These are phyloP conservation scores for Drosophila borealis DNA, from an alignment of 2,888 invertebrate species.

Conservation along the genomic window DNA sequence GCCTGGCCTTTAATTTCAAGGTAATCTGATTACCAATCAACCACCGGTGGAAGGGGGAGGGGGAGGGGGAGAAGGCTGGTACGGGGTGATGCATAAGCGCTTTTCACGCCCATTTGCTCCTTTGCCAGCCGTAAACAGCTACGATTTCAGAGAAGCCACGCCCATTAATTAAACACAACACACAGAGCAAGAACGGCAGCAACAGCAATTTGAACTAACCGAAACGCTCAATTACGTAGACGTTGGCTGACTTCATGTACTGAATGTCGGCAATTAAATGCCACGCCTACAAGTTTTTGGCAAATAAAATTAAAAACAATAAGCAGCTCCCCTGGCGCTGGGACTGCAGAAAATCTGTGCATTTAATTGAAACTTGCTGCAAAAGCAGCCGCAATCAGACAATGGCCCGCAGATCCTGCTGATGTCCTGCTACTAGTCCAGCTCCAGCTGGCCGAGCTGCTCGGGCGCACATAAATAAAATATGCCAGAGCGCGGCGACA, in stretches of 20 bases:
- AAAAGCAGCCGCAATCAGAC: slow-evolving; percentile 49
- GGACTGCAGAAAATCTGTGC: slow-evolving; percentile 59
- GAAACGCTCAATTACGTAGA: slow-evolving; percentile 59
- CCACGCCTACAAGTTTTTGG: slow-evolving; percentile 46
- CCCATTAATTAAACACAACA: slow-evolving; percentile 58
- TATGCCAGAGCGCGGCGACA: slow-evolving; percentile 49
- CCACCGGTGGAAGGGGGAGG: not conserved
- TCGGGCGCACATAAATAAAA: slow-evolving; percentile 63
- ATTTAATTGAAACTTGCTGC: slow-evolving; percentile 71
- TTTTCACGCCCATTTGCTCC: slow-evolving; percentile 32
- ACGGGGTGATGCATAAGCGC: slow-evolving; percentile 19
- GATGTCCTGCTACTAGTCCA: not conserved
- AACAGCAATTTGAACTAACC: slow-evolving; percentile 29
- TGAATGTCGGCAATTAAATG: slow-evolving; percentile 62
- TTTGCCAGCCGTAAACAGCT: slow-evolving; percentile 19
- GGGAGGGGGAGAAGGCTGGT: too few species aligned
- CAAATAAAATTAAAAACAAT: slow-evolving; percentile 70
- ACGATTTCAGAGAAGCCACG: slow-evolving; percentile 35
- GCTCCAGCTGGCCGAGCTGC: slow-evolving; percentile 16
- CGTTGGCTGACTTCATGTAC: slow-evolving; percentile 24
- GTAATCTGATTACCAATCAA: slow-evolving; percentile 26
- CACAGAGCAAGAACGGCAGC: slow-evolving; percentile 7
- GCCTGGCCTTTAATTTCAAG: not conserved
- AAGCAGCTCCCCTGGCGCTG: slow-evolving; percentile 5
- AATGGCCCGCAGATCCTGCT: slow-evolving; percentile 13